phyloP scores from a whole-genome alignment of 1,140 invertebrate species.

The Triops cancriformis region DNA sequence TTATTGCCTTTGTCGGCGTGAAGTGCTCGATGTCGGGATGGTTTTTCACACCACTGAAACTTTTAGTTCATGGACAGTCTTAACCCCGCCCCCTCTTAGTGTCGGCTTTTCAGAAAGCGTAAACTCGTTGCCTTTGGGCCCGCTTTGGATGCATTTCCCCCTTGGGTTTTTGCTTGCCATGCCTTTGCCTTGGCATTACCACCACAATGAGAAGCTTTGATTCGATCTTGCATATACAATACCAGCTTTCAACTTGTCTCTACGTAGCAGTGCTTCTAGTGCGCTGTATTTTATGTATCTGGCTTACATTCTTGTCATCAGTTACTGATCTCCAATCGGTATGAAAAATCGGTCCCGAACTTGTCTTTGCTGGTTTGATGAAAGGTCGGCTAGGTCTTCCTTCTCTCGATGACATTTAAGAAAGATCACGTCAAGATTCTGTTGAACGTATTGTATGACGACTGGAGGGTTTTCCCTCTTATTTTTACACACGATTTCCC shows the following conservation, averaged over 20 bases:
- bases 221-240: background rate
- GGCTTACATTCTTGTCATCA: background rate
- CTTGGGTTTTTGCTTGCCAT: background rate
- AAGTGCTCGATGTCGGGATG: background rate
- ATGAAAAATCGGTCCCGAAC: background rate
- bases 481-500: too few relatives aligned
- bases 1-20: background rate
- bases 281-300: background rate
- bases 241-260: constrained; percentile 1
- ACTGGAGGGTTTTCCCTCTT: too few relatives aligned
- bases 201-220: constrained; percentile 1
- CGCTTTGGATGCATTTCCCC: background rate
- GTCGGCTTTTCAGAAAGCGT: background rate
- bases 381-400: background rate
- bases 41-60: background rate
- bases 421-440: background rate
- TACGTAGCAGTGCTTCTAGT: background rate
- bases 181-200: background rate
- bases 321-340: background rate
- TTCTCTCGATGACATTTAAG: background rate
- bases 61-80: background rate
- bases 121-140: background rate
- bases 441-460: too few relatives aligned
- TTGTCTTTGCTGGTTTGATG: background rate
- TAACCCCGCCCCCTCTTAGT: background rate